phyloP scores from a whole-genome alignment of 2,888 invertebrate species.

The Dolomedes plantarius region DNA sequence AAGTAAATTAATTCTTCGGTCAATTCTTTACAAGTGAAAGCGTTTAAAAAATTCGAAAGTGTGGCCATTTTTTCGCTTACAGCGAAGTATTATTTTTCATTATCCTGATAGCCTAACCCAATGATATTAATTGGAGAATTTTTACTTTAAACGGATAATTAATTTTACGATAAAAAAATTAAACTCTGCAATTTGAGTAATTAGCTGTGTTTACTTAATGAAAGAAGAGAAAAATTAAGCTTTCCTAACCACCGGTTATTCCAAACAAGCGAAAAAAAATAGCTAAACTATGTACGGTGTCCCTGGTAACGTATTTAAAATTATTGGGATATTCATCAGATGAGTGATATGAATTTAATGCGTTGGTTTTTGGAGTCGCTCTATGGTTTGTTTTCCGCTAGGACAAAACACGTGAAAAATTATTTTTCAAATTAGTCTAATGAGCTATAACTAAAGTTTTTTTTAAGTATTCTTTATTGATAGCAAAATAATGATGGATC shows the following conservation, averaged over 20 bases:
- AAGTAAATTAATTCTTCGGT: slow-evolving; percentile 3
- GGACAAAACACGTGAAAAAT: neutral
- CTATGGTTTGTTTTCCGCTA: neutral
- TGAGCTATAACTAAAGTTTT: neutral
- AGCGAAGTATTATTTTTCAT: neutral
- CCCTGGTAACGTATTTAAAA: neutral
- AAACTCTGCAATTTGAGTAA: neutral
- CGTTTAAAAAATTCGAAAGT: neutral
- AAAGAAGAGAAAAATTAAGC: slow-evolving; percentile 9
- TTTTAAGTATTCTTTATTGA: neutral
- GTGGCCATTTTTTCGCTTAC: neutral
- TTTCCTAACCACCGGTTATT: slow-evolving; percentile 3
- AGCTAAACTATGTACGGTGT: neutral
- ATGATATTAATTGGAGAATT: slow-evolving; percentile 12
- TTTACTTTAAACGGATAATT: slow-evolving; percentile 14
- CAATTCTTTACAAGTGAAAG: slow-evolving; percentile 1
- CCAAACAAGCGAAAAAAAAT: neutral
- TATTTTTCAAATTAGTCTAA: slow-evolving; percentile 6
- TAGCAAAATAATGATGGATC: neutral
- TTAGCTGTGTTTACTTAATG: slow-evolving; percentile 10
- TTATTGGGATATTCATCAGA: neutral
- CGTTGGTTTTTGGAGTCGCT: neutral
- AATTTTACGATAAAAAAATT: neutral
- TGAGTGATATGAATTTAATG: slow-evolving; percentile 16
- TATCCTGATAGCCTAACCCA: neutral